These are phyloP conservation scores for Pseudomyrmex pallidus DNA, from an alignment of 1,140 invertebrate species.

Conservation along the genomic window DNA sequence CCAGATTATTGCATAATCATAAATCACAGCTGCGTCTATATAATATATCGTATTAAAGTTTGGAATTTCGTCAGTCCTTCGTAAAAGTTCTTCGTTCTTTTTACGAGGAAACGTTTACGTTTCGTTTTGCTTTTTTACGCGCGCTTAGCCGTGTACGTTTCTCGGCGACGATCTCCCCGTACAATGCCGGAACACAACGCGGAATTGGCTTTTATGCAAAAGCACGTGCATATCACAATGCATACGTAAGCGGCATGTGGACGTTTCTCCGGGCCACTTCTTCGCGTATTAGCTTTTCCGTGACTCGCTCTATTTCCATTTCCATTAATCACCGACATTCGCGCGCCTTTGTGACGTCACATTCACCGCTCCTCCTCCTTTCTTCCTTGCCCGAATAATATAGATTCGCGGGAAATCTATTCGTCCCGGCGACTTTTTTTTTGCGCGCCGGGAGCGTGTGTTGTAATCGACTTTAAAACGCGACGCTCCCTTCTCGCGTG, in stretches of 20 bases:
- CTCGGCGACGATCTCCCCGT: neutral
- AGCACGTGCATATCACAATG: slow-evolving; percentile 13
- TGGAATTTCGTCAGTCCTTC: slow-evolving; percentile 13
- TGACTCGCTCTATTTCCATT: neutral
- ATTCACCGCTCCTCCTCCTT: neutral
- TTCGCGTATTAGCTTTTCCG: slow-evolving; percentile 32
- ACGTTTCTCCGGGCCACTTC: slow-evolving; percentile 10
- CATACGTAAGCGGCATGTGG: slow-evolving; percentile 20
- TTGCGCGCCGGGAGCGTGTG: neutral
- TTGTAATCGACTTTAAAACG: slow-evolving; percentile 6
- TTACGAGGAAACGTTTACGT: neutral
- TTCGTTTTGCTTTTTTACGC: slow-evolving; percentile 9
- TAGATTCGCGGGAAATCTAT: slow-evolving; percentile 29
- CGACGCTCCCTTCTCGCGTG: neutral
- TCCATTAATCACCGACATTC: slow-evolving; percentile 47
- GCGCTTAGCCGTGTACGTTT: neutral
- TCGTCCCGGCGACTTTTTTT: slow-evolving; percentile 1
- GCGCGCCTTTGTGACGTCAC: neutral
- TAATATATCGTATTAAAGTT: slow-evolving; percentile 4
- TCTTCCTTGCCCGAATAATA: neutral
- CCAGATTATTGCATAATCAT: neutral
- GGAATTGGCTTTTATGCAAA: slow-evolving; percentile 24
- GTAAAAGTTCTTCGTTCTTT: neutral
- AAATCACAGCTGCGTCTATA: slow-evolving; percentile 8
- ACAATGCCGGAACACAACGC: neutral